Evolutionary conservation across 2,888 invertebrate genomes (phyloP).

Genomic region (Scaptomyza cyrtandrae): DNA sequence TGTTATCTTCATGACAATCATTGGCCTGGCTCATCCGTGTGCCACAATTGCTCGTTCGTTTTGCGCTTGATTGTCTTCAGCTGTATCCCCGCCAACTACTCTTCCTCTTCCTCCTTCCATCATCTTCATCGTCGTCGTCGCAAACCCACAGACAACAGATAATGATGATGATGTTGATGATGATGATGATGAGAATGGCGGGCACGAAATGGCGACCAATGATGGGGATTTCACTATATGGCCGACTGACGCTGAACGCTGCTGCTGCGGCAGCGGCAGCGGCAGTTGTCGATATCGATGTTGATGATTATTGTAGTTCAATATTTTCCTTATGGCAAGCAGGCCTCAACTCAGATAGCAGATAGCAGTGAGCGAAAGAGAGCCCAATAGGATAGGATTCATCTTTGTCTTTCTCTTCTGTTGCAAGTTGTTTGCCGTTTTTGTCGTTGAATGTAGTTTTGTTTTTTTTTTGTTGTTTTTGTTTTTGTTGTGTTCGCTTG

Average conservation of each 20-base stretch:
- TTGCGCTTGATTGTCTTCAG: conserved; percentile 76
- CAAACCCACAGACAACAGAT: conserved; percentile 26
- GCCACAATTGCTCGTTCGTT: conserved; percentile 79
- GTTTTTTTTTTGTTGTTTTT: conserved; percentile 12
- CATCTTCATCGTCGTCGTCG: conserved; percentile 5
- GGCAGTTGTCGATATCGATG: conserved; percentile 55
- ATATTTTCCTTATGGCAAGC: conserved; percentile 77
- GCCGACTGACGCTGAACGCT: conserved; percentile 33
- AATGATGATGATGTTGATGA: conserved; percentile 26
- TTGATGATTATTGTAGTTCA: conserved; percentile 80
- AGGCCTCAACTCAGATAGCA: conserved; percentile 37
- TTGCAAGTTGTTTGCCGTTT: conserved; percentile 46
- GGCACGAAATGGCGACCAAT: conserved; percentile 68
- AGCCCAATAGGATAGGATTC: conserved; percentile 32
- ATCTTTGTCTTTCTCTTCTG: conserved; percentile 3
- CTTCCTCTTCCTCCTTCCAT: conserved; percentile 1
- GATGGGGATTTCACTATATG: conserved; percentile 61
- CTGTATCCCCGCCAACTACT: conserved; percentile 24
- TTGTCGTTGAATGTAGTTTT: conserved; percentile 46
- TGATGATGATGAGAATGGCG: conserved; percentile 56
- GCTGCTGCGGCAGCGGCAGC: conserved; percentile 7
- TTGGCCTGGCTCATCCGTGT: conserved; percentile 76
- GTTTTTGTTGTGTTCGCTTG: background rate
- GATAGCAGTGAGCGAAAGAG: background rate
- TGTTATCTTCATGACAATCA: conserved; percentile 80